Conservation (phyloP, 2,113 vertebrate species). For the Mormyrus lacerda region DNA sequence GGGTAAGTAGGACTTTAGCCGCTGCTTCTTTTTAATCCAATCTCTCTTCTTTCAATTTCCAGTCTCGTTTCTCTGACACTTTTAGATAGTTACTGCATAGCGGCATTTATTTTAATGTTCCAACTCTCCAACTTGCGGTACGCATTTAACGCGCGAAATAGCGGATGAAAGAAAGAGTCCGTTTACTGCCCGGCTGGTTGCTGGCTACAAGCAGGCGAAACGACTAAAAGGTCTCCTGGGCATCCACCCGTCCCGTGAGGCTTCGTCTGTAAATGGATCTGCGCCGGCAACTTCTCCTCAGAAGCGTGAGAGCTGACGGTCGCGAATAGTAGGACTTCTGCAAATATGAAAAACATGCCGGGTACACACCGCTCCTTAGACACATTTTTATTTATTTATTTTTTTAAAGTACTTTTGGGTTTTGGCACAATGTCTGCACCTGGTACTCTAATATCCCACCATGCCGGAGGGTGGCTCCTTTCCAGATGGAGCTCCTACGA, state of each 20-base stretch:
- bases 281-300: not conserved
- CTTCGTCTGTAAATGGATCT: not conserved
- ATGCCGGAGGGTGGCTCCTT: not conserved
- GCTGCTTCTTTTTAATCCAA: not conserved
- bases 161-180: not conserved
- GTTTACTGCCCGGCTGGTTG: not conserved
- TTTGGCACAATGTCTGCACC: not conserved
- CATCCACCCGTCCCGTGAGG: not conserved
- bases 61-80: not conserved
- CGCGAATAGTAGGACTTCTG: not conserved
- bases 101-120: not conserved
- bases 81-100: not conserved
- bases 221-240: not conserved
- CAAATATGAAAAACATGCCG: not conserved
- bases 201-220: not conserved
- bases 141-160: not conserved
- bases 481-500: not conserved
- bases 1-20: not conserved
- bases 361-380: not conserved
- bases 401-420: not conserved
- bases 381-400: not conserved
- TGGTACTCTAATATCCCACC: not conserved
- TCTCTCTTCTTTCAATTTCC: not conserved
- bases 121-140: not conserved
- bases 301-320: not conserved